Evolutionary conservation across 2,797 vertebrate genomes (phyloP).

Genomic region (Pipistrellus pygmaeus): DNA sequence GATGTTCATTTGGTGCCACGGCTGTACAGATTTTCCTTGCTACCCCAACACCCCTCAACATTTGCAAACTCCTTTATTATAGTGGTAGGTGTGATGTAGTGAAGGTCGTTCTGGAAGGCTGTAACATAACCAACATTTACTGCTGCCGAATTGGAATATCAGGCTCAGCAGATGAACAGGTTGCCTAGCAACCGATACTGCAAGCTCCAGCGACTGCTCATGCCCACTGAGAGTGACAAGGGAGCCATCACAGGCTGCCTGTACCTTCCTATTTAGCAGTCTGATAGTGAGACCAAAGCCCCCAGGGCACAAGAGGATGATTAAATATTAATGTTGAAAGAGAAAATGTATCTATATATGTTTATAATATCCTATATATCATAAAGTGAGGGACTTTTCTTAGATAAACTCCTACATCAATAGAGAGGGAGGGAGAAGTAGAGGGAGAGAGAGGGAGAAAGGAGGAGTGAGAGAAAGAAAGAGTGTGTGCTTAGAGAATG

Average conservation of each 20-base stretch:
- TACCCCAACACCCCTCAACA: constrained; percentile 61
- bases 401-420: constrained; percentile 24
- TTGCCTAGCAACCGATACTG: constrained; percentile 87
- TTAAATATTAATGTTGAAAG: constrained; percentile 55
- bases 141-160: constrained; percentile 79
- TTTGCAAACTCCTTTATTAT: constrained; percentile 75
- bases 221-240: constrained; percentile 77
- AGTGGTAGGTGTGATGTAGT: constrained; percentile 75
- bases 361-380: not conserved
- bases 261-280: constrained; percentile 50
- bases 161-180: constrained; percentile 77
- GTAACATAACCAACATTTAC: constrained; percentile 76
- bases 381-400: constrained; percentile 50
- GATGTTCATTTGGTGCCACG: constrained; percentile 80
- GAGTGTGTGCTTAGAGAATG: not conserved
- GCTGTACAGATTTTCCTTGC: constrained; percentile 74
- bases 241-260: constrained; percentile 60
- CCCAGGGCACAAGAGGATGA: not conserved
- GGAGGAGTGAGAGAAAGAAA: not conserved
- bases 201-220: constrained; percentile 74
- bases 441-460: not conserved
- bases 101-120: constrained; percentile 74
- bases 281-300: constrained; percentile 50
- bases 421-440: not conserved
- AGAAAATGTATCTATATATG: not conserved